Conservation (phyloP, 2,888 invertebrate species). For the Machimus rusticus region DNA sequence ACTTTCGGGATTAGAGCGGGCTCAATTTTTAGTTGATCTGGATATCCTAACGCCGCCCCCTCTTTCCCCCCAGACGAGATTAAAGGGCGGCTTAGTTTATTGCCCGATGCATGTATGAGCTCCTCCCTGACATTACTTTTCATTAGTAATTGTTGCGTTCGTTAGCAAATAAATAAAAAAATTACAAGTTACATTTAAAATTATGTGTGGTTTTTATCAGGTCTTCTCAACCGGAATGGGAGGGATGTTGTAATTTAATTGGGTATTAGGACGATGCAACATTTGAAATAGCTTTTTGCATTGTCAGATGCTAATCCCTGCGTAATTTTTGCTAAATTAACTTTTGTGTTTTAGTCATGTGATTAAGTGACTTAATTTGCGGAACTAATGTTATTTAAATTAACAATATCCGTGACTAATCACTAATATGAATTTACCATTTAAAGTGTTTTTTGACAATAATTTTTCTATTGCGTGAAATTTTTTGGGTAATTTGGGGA, state of each 20-base stretch:
- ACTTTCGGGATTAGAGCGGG: slow-evolving; percentile 15
- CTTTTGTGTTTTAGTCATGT: neutral
- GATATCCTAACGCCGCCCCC: neutral
- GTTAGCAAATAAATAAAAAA: neutral
- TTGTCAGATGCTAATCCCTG: neutral
- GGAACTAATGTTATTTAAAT: neutral
- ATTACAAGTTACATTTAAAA: neutral
- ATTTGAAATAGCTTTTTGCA: neutral
- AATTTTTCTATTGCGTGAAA: neutral
- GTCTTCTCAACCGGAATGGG: neutral
- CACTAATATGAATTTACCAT: neutral
- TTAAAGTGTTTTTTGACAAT: neutral
- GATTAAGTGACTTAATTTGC: neutral
- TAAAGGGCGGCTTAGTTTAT: neutral
- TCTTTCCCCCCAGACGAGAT: neutral
- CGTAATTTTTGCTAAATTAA: neutral
- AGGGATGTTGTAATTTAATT: neutral
- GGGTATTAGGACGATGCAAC: neutral
- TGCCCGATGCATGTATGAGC: neutral
- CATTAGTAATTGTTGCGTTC: neutral
- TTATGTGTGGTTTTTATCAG: neutral
- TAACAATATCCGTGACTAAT: neutral
- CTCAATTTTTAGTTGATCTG: slow-evolving; percentile 22
- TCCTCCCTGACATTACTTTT: neutral
- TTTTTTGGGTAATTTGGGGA: no score